Conservation (phyloP, 2,113 vertebrate genomes). For the Dipodomys spectabilis region DNA sequence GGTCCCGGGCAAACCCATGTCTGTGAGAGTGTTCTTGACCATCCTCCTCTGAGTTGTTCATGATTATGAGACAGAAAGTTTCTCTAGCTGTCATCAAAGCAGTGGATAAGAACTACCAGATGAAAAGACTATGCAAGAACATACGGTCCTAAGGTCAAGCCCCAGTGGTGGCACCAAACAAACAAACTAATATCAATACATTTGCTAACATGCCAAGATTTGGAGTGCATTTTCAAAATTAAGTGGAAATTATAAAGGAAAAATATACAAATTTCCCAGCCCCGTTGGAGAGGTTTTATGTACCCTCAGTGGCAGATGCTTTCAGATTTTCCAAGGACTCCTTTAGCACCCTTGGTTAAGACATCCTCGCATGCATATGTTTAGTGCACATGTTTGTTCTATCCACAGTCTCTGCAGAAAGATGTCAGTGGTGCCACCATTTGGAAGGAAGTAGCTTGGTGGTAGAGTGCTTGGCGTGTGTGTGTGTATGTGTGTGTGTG, state of each 20-base stretch:
- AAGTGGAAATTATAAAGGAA: conserved; percentile 34
- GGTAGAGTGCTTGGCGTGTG: no score
- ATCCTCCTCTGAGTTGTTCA: conserved; percentile 95
- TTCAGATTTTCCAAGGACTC: background rate
- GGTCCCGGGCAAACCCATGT: conserved; percentile 96
- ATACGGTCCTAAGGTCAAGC: no score
- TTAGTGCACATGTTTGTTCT: background rate
- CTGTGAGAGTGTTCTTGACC: conserved; percentile 98
- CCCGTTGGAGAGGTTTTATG: background rate
- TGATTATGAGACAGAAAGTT: conserved; percentile 97
- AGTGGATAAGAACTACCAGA: conserved; percentile 92
- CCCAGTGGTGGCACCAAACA: no score
- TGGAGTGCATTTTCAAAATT: background rate
- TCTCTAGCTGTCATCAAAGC: conserved; percentile 97
- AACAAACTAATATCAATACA: background rate
- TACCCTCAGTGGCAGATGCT: background rate
- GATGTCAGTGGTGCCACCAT: background rate
- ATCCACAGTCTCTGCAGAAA: conserved; percentile 34
- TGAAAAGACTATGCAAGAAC: no score
- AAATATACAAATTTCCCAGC: background rate
- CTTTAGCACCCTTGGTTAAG: background rate
- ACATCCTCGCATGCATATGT: background rate
- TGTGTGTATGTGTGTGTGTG: no score
- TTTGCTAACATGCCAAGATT: background rate
- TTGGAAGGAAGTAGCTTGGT: background rate